Evolutionary conservation across 2,113 vertebrate species (phyloP).

Genomic region (Scortum barcoo): DNA sequence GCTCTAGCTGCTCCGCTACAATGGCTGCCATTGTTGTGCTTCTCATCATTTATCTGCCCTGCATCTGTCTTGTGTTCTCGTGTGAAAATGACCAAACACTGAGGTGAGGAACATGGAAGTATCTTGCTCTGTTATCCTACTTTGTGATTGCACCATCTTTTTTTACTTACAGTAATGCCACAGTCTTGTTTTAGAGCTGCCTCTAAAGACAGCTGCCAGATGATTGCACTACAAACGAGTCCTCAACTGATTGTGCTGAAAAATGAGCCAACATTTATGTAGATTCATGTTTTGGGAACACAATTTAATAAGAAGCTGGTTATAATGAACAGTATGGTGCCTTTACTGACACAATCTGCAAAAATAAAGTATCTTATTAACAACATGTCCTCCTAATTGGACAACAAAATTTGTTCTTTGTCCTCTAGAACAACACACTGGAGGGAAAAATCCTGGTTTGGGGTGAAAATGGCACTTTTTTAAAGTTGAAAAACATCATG

Average conservation of each 20-base stretch:
- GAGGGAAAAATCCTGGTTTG: too few relatives aligned
- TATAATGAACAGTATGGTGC: not conserved
- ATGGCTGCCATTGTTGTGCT: conserved; percentile 44
- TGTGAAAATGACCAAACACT: conserved; percentile 37
- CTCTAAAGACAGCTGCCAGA: not conserved
- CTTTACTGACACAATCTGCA: conserved; percentile 4
- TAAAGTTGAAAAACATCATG: not conserved
- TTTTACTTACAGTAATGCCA: not conserved
- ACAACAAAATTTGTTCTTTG: not conserved
- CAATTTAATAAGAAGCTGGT: not conserved
- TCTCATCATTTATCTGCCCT: conserved; percentile 34
- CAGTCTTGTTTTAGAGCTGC: not conserved
- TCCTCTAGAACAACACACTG: not conserved
- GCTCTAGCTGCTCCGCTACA: conserved; percentile 41
- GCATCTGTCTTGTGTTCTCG: conserved; percentile 25
- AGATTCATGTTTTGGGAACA: not conserved
- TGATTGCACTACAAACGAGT: not conserved
- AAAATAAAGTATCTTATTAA: not conserved
- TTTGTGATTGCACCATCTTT: not conserved
- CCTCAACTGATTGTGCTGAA: not conserved
- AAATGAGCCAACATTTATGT: too few relatives aligned
- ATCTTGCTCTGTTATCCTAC: not conserved
- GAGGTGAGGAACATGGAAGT: not conserved
- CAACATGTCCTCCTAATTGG: not conserved
- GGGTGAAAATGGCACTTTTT: too few relatives aligned